These are phyloP conservation scores for Cinclus cinclus DNA, from an alignment of 2,113 vertebrate genomes.

Conservation along the genomic window DNA sequence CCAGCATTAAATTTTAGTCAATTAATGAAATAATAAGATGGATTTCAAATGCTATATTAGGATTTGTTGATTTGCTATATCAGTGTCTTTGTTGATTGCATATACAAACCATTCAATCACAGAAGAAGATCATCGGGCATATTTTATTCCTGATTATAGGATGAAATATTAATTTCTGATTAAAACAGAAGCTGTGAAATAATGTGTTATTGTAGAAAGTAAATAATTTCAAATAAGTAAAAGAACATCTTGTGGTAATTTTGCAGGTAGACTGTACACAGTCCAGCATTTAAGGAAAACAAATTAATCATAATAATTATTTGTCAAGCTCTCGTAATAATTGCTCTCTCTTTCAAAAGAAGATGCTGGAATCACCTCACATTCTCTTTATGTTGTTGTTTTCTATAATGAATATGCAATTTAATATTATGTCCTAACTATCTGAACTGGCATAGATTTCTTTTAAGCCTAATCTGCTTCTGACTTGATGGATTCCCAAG, in stretches of 20 bases:
- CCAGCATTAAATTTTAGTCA: background rate
- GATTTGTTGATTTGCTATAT: background rate
- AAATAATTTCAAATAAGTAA: slow-evolving; percentile 23
- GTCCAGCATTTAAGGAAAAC: background rate
- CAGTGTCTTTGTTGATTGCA: background rate
- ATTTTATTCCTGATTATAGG: background rate
- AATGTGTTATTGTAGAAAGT: background rate
- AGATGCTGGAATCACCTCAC: background rate
- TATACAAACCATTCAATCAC: background rate
- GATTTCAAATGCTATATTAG: background rate
- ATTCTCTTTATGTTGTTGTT: background rate
- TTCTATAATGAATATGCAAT: background rate
- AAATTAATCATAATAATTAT: background rate
- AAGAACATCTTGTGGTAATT: background rate
- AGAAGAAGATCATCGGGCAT: background rate
- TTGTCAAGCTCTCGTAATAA: background rate
- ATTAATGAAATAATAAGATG: background rate
- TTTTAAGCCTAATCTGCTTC: background rate
- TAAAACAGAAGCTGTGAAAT: background rate
- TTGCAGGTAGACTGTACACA: background rate
- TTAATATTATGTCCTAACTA: background rate
- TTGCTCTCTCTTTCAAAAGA: background rate
- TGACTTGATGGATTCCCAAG: background rate
- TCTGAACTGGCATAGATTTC: background rate
- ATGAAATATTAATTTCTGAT: slow-evolving; percentile 17